These are phyloP conservation scores for Coenobita brevimanus DNA, from an alignment of 1,140 invertebrate genomes.

Conservation along the genomic window DNA sequence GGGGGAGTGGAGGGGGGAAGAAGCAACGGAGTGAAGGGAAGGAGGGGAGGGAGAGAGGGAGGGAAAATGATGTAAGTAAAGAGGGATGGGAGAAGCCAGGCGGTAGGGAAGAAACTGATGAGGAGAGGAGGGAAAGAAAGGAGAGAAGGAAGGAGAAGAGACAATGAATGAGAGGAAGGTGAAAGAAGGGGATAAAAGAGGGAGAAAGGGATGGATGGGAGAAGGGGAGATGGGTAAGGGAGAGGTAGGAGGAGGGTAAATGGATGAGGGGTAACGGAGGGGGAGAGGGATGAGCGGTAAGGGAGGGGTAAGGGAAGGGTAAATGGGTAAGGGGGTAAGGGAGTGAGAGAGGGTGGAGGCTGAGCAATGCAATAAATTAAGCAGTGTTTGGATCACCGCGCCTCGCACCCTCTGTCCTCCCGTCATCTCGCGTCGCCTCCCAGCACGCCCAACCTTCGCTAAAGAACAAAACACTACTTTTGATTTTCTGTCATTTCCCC, in stretches of 20 bases:
- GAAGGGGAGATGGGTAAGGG: background rate
- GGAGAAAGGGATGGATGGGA: background rate
- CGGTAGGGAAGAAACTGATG: background rate
- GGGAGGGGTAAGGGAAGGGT: background rate
- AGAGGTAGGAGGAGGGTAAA: background rate
- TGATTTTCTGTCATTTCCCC: conserved; percentile 62
- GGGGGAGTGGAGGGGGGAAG: background rate
- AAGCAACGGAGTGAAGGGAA: background rate
- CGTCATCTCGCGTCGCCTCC: background rate
- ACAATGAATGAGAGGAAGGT: background rate
- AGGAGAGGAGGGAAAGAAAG: background rate
- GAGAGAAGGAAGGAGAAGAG: background rate
- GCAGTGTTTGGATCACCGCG: conserved; percentile 6
- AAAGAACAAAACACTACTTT: conserved; percentile 56
- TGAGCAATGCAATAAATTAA: conserved; percentile 51
- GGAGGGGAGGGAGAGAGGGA: background rate
- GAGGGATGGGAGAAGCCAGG: background rate
- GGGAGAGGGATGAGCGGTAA: background rate
- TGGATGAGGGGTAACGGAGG: background rate
- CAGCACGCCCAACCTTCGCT: background rate
- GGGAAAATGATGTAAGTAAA: background rate
- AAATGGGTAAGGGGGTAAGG: background rate
- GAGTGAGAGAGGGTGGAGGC: background rate
- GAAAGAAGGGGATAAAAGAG: background rate
- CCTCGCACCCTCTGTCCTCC: background rate